phyloP scores from a whole-genome alignment of 1,140 invertebrate species.

The Habropoda laboriosa region DNA sequence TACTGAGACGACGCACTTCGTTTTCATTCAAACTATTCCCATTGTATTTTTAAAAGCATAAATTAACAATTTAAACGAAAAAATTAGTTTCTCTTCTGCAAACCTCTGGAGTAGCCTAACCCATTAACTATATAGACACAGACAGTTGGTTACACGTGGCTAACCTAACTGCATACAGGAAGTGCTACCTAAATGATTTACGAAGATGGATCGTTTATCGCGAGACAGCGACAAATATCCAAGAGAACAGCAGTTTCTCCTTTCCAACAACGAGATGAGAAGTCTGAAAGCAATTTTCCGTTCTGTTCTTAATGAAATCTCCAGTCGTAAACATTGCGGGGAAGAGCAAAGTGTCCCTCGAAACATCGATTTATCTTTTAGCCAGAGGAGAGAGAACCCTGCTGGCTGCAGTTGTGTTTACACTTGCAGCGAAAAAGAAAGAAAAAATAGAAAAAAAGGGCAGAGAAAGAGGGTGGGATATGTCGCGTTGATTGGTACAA shows the following conservation, averaged over 20 bases:
- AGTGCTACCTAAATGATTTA: not conserved
- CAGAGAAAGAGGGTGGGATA: no score
- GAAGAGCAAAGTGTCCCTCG: not conserved
- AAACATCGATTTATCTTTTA: not conserved
- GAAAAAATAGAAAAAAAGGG: not conserved
- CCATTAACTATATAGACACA: no score
- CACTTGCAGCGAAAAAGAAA: not conserved
- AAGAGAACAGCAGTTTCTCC: not conserved
- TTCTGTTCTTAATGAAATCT: not conserved
- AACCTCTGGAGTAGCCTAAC: no score
- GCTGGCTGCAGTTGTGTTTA: no score
- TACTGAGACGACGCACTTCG: no score
- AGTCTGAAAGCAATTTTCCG: not conserved
- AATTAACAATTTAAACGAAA: no score
- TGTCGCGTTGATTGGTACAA: constrained; percentile 29
- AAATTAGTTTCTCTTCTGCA: no score
- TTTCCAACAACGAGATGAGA: not conserved
- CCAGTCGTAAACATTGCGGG: not conserved
- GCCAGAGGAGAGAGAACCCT: no score
- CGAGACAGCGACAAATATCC: no score
- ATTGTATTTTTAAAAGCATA: no score
- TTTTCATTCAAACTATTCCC: no score
- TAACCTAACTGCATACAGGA: not conserved
- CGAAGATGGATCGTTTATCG: not conserved
- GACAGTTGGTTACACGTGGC: not conserved